Evolutionary conservation across 2,888 invertebrate species (phyloP).

Genomic region (Oxyscelio sp.): DNA sequence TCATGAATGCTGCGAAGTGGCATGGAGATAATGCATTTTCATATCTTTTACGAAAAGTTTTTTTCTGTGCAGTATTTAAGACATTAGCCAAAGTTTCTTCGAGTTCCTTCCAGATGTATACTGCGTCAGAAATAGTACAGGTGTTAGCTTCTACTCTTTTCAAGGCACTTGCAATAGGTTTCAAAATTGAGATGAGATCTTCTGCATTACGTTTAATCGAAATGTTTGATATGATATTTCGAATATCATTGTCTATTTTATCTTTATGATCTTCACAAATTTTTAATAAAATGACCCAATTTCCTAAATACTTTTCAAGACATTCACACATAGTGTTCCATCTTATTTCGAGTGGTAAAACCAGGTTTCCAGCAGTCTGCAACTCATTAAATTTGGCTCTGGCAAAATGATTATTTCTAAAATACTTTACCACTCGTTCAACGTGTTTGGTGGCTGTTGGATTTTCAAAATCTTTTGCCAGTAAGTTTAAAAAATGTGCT

Average conservation of each 20-base stretch:
- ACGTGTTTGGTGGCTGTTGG: no score
- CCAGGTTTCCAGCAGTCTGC: constrained; percentile 1
- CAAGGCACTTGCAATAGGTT: background rate
- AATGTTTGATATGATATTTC: background rate
- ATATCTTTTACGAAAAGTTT: constrained; percentile 15
- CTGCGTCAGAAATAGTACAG: constrained; percentile 41
- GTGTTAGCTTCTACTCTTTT: constrained; percentile 21
- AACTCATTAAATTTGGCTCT: no score
- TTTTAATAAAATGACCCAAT: constrained; percentile 17
- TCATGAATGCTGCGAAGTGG: constrained; percentile 11
- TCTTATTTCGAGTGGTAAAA: constrained; percentile 17
- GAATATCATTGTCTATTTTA: constrained; percentile 15
- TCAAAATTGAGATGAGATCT: background rate
- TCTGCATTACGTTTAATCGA: constrained; percentile 9
- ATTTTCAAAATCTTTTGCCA: no score
- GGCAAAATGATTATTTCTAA: no score
- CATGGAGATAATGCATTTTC: constrained; percentile 10
- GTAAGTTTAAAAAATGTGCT: no score
- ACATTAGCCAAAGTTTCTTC: no score
- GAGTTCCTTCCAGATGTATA: constrained; percentile 35
- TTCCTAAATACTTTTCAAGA: constrained; percentile 13
- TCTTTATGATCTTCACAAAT: constrained; percentile 26
- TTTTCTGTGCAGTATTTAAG: constrained; percentile 19
- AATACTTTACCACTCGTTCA: no score
- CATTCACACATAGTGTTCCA: constrained; percentile 22